Percentiles rank a stretch among this genome's conserved stretches.
These are phyloP conservation scores for Decapterus maruadsi DNA, from an alignment of 2,797 vertebrate genomes.

Conservation along the genomic window DNA sequence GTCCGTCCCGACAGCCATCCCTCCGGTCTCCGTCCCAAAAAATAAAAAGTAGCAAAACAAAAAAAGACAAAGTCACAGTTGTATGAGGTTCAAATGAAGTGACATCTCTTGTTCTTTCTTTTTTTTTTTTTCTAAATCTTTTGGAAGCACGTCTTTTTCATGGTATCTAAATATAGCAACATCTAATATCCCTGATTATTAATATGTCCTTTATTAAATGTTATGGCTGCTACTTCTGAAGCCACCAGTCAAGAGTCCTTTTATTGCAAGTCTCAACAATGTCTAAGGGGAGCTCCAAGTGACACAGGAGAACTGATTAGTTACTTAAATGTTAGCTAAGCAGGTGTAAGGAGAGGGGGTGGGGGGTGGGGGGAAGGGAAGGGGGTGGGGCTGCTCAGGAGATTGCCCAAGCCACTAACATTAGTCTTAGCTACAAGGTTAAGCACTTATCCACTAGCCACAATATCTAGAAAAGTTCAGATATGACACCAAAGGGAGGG, in stretches of 20 bases:
- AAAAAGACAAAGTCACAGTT: constrained; percentile 83
- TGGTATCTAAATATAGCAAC: constrained; percentile 84
- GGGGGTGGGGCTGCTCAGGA: constrained; percentile 23
- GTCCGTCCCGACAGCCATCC: neutral
- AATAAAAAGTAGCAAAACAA: constrained; percentile 40
- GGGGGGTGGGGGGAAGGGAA: neutral
- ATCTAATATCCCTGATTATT: constrained; percentile 90
- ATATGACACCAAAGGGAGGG: constrained; percentile 37
- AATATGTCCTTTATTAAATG: constrained; percentile 81
- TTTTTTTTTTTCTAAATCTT: constrained; percentile 35
- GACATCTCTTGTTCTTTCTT: constrained; percentile 61
- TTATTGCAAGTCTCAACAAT: constrained; percentile 86
- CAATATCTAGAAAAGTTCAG: constrained; percentile 59
- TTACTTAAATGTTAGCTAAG: constrained; percentile 50
- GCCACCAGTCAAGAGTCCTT: constrained; percentile 80
- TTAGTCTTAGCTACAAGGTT: constrained; percentile 60
- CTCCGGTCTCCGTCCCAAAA: constrained; percentile 31
- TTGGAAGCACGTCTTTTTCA: constrained; percentile 89
- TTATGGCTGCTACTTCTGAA: constrained; percentile 84
- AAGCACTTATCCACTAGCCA: constrained; percentile 58
- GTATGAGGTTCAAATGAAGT: constrained; percentile 84
- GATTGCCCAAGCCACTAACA: constrained; percentile 36
- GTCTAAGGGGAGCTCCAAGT: constrained; percentile 72
- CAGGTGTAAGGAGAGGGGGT: constrained; percentile 34
- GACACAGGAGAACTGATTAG: constrained; percentile 44